Base-by-base conservation (phyloP, 2,888 invertebrate genomes). In the Caenorhabditis uteleia region DNA sequence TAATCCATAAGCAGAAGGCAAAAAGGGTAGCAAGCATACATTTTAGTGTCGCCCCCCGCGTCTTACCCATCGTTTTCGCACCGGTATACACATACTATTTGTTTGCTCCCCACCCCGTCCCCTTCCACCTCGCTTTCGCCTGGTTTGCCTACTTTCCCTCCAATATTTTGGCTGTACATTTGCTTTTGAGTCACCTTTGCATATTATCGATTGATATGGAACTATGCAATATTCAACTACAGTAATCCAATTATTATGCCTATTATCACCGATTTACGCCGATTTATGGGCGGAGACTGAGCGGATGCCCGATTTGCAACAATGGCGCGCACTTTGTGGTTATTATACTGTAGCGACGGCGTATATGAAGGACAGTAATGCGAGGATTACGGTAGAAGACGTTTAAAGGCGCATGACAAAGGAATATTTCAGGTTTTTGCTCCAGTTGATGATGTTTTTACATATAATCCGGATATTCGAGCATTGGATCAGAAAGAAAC, bases 361-460 rank as follows among this genome's bases (percentile, higher is more conserved):
- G 10, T 83, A 83, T 58, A 79, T 83, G 81, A 73, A 83, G 45
- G 83, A 83, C 51, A 68, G 69, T 31, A 77, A 81, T 59, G 81
- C 82, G 1, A 49, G 76, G 45, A 61, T 72, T 42, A 60, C 60
- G 3, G 66, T 66, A 38, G n/a, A n/a, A n/a, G n/a, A n/a, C n/a
- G 39, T 8, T 10, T 39, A 12, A 16, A 39, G n/a, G 8, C n/a
- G 39, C 21, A 2, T 39, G 10, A 39, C 8, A 39, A 14, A 14
- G 21, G 39, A 39, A 12, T 1, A 14, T 18, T 39, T 18, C 73
- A 82, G 23, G 69, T 81, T 12, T 83, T 83, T 48, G 83, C 83
- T 10, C 83, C 83, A n/a, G 81, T 82, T 27, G 81, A 83, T 56
- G 83, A 83, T 53, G 83, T 83, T 23, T 83, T 83, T 67, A 73